Percentiles rank a stretch among this genome's conserved stretches.
Conservation (phyloP, 2,888 invertebrate species). For the Baccha elongata region DNA sequence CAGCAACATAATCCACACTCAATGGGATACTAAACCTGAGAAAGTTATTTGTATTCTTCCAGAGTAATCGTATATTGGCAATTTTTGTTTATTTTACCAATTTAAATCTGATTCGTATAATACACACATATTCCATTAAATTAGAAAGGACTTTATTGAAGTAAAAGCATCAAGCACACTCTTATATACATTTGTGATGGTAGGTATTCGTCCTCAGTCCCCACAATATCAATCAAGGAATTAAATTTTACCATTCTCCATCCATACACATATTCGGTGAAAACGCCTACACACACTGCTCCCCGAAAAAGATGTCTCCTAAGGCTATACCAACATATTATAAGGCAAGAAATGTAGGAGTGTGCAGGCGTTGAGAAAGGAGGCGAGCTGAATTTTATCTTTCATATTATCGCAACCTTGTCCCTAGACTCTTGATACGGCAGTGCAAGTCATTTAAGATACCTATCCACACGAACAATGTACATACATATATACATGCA, state of each 20-base stretch:
- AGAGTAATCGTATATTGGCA: slow-evolving; percentile 64
- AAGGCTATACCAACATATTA: too few species aligned
- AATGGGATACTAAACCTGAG: slow-evolving; percentile 65
- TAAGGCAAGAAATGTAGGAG: neutral
- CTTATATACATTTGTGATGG: neutral
- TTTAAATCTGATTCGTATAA: slow-evolving; percentile 69
- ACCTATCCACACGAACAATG: neutral
- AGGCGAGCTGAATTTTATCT: slow-evolving; percentile 24
- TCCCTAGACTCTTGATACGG: slow-evolving; percentile 51
- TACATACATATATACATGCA: neutral
- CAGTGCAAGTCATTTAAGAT: slow-evolving; percentile 54
- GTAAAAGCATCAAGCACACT: neutral
- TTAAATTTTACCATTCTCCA: slow-evolving; percentile 56
- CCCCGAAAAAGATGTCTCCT: slow-evolving; percentile 49
- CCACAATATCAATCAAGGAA: slow-evolving; percentile 68
- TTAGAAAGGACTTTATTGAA: slow-evolving; percentile 22
- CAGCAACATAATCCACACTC: slow-evolving; percentile 69
- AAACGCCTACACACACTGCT: slow-evolving; percentile 11
- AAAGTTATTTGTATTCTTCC: slow-evolving; percentile 69
- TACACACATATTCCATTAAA: slow-evolving; percentile 67
- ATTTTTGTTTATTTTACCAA: slow-evolving; percentile 70
- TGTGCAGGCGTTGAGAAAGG: neutral
- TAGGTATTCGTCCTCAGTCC: slow-evolving; percentile 45
- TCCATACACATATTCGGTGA: slow-evolving; percentile 24
- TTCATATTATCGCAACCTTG: neutral